Percentiles rank a stretch among this genome's conserved stretches.
Evolutionary conservation across 2,888 invertebrate genomes (phyloP).

Genomic region (Rhabditophanes sp.): DNA sequence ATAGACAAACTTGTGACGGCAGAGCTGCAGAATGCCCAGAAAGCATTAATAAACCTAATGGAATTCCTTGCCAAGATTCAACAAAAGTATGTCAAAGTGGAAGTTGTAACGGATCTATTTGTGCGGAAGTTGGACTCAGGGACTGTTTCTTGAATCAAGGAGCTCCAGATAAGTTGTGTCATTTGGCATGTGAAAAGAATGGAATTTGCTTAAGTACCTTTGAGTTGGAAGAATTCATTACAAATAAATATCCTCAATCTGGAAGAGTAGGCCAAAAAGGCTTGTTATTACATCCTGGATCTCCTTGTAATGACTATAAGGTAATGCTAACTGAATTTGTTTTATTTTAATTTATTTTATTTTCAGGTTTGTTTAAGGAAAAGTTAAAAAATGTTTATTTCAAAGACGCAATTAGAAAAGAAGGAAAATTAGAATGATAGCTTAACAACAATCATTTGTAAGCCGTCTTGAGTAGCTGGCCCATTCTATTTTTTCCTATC

Average conservation of each 20-base stretch:
- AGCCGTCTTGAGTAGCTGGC: no score
- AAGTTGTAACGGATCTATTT: slow-evolving; percentile 75
- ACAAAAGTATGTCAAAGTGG: slow-evolving; percentile 72
- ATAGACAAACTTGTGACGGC: slow-evolving; percentile 35
- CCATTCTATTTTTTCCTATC: no score
- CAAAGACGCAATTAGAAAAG: no score
- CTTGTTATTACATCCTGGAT: slow-evolving; percentile 63
- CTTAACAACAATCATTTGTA: no score
- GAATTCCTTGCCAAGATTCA: slow-evolving; percentile 86
- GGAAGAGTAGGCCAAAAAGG: slow-evolving; percentile 37
- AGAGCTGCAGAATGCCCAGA: slow-evolving; percentile 67
- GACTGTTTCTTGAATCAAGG: slow-evolving; percentile 78
- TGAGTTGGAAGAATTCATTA: slow-evolving; percentile 30
- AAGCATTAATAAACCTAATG: slow-evolving; percentile 66
- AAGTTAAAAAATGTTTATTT: no score
- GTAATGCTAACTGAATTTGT: no score
- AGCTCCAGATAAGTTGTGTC: slow-evolving; percentile 60
- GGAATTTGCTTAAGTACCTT: slow-evolving; percentile 41
- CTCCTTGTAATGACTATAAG: slow-evolving; percentile 88
- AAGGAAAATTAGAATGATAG: no score
- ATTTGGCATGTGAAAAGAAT: slow-evolving; percentile 64
- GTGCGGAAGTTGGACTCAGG: slow-evolving; percentile 76
- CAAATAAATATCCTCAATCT: slow-evolving; percentile 23
- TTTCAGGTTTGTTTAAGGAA: no score
- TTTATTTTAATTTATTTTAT: no score